Percentiles rank a stretch among this genome's conserved stretches.
These are phyloP conservation scores for Zaprionus bogoriensis DNA, from an alignment of 2,888 invertebrate genomes.

Conservation along the genomic window DNA sequence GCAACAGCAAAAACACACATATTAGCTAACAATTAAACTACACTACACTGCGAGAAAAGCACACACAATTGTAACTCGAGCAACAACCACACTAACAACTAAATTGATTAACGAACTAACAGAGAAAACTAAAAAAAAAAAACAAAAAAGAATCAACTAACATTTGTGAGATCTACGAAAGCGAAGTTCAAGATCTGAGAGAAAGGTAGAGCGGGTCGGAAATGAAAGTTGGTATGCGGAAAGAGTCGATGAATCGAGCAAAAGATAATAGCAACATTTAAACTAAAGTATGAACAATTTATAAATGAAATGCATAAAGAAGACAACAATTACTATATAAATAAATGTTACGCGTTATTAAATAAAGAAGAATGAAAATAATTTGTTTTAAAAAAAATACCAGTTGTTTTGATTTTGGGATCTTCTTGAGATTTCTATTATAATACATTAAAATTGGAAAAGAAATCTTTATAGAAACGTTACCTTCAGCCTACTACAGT, in stretches of 20 bases:
- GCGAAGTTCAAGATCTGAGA: neutral
- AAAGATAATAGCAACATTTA: slow-evolving; percentile 60
- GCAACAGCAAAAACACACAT: slow-evolving; percentile 25
- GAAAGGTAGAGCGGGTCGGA: slow-evolving; percentile 9
- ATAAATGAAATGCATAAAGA: slow-evolving; percentile 48
- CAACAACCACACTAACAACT: slow-evolving; percentile 26
- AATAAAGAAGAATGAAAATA: slow-evolving; percentile 84
- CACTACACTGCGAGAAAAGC: slow-evolving; percentile 53
- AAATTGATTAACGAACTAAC: slow-evolving; percentile 26
- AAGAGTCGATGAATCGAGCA: slow-evolving; percentile 28
- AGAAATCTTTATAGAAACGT: no score
- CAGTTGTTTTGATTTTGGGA: neutral
- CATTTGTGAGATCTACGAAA: slow-evolving; percentile 37
- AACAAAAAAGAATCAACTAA: slow-evolving; percentile 46
- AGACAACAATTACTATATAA: slow-evolving; percentile 82
- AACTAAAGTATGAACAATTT: slow-evolving; percentile 32
- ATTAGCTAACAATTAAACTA: slow-evolving; percentile 55
- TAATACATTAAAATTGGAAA: no score
- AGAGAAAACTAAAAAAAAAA: slow-evolving; percentile 20
- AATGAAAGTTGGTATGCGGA: slow-evolving; percentile 20
- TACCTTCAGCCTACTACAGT: no score
- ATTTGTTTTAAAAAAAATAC: slow-evolving; percentile 82
- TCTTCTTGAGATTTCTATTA: no score
- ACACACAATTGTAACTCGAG: slow-evolving; percentile 46
- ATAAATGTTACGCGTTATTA: slow-evolving; percentile 88